phyloP scores from a whole-genome alignment of 2,888 invertebrate genomes.

The Mechanitis mazaeus region DNA sequence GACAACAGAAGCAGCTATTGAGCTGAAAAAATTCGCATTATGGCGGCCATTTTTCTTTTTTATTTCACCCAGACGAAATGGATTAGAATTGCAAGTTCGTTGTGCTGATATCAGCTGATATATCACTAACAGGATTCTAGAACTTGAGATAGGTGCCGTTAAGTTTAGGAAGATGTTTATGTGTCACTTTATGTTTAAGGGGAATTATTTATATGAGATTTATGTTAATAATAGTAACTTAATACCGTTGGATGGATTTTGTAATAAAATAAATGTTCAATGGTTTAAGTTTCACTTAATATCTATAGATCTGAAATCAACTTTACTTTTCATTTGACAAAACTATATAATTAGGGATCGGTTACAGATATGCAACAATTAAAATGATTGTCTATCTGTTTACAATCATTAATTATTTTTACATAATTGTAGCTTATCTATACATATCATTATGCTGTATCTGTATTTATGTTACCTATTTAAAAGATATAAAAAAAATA shows the following conservation, averaged over 20 bases:
- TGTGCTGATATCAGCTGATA: constrained; percentile 29
- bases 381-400: too few species aligned
- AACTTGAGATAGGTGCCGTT: constrained; percentile 1
- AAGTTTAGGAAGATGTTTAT: neutral
- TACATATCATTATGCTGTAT: too few species aligned
- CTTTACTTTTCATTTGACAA: too few species aligned
- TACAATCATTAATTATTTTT: too few species aligned
- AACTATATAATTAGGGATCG: too few species aligned
- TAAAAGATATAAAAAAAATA: neutral
- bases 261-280: too few species aligned
- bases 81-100: constrained; percentile 36
- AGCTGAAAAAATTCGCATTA: constrained; percentile 36
- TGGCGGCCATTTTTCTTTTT: constrained; percentile 34
- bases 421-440: too few species aligned
- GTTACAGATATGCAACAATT: too few species aligned
- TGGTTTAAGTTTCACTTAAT: too few species aligned
- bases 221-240: neutral
- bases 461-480: constrained; percentile 1
- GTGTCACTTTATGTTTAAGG: neutral
- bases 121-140: neutral
- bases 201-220: neutral
- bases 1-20: constrained; percentile 37
- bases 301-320: too few species aligned
- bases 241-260: too few species aligned
- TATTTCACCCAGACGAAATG: constrained; percentile 26